These are phyloP conservation scores for Sarcophaga rosellei DNA, from an alignment of 2,888 invertebrate genomes.

Conservation along the genomic window DNA sequence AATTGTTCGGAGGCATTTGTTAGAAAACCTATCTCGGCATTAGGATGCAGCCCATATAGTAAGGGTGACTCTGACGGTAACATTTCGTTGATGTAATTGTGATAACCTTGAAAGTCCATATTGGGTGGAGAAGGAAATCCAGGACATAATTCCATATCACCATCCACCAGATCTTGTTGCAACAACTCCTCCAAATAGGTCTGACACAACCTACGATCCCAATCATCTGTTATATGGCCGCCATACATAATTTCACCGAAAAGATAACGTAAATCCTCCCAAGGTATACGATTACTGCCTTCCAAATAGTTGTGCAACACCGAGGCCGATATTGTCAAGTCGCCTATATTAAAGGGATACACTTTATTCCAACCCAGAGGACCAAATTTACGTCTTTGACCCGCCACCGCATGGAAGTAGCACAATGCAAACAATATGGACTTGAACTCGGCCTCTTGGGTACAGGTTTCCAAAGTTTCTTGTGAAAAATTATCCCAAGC, in stretches of 20 bases:
- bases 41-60: constrained; percentile 95
- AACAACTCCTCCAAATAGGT: constrained; percentile 93
- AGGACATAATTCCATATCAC: constrained; percentile 90
- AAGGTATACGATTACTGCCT: constrained; percentile 93
- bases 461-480: constrained; percentile 94
- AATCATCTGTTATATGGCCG: constrained; percentile 98
- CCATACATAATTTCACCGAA: constrained; percentile 99
- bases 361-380: constrained; percentile 95
- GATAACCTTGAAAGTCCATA: constrained; percentile 93
- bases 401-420: constrained; percentile 97
- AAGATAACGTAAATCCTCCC: constrained; percentile 96
- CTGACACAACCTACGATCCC: constrained; percentile 94
- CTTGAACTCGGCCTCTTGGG: constrained; percentile 96
- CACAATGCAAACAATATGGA: constrained; percentile 93
- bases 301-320: constrained; percentile 96
- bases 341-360: constrained; percentile 92
- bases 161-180: constrained; percentile 93
- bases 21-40: constrained; percentile 97
- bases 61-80: constrained; percentile 94
- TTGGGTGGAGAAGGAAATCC: constrained; percentile 95
- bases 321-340: constrained; percentile 94
- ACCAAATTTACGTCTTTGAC: constrained; percentile 96
- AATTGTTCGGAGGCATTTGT: constrained; percentile 92
- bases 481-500: constrained; percentile 95
- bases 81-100: constrained; percentile 92